Evolutionary conservation across 2,113 vertebrate species (phyloP), one percentile per base, ranked within the genome.

Genomic region (Speoplatyrhinus poulsoni): DNA sequence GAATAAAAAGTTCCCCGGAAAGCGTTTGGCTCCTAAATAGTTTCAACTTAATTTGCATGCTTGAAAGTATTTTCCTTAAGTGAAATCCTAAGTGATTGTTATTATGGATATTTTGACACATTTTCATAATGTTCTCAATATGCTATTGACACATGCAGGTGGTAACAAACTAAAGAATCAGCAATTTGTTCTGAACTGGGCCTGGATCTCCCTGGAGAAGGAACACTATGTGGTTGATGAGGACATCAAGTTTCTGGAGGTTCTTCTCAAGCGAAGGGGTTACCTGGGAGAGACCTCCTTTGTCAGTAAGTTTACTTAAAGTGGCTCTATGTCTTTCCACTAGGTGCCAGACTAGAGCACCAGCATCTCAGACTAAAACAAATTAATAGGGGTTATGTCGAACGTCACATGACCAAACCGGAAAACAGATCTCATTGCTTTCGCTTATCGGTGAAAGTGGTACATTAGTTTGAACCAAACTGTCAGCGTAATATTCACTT

Each of bases 221-320:
- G 91, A 95, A 5, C 92, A 93, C 85, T 96, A 96, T 36, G 88
- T 95, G 65, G 89, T 98, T 83, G 93, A 99, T 6, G 97, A 99
- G 73, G 95, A 97, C 62, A 85, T 90, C 77, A 98, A 94, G 85
- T 95, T 94, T 79, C 86, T 98, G 72, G 96, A 97, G 82, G 89
- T 98, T 66, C 73, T 93, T 73, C 92, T 99, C 66, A 96, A 91
- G 74, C 93, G 96, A 8, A 93, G 97, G 78, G 97, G 97, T 9
- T 98, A 95, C 77, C 90, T 98, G 61, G 97, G 96, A 70, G 97
- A 99, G 90, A 99, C 97, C 0, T 97, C 96, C 6, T 99, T 99
- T 76, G 90, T 99, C 79, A 95, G 97, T 99, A 92, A 97, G 96
- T 89, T 41, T 3, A 70, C 19, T 47, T 57, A 47, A 41, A 53